A percentile compares a stretch with the other conserved stretches of the same genome.
These are phyloP conservation scores for Hemicentrotus pulcherrimus DNA, from an alignment of 35 echinoderm and acorn worm species.

Conservation along the genomic window DNA sequence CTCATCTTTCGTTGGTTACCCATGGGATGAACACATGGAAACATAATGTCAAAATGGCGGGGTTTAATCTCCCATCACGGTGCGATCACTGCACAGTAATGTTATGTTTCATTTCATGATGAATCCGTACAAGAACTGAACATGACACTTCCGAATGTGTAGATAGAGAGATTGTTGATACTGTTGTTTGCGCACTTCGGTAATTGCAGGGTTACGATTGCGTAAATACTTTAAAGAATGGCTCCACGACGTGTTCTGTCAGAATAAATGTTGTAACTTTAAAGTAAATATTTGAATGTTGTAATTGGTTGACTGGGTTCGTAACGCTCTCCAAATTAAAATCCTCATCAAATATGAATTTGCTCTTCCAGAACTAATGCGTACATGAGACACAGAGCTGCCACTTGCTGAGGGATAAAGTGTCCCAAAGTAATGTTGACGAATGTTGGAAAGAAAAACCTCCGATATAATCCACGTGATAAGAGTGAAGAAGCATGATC, in stretches of 20 bases:
- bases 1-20: constrained; percentile 22
- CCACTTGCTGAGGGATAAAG: not conserved
- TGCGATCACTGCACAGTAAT: not conserved
- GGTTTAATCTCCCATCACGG: constrained; percentile 5
- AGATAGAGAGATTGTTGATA: not conserved
- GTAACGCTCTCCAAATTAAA: not conserved
- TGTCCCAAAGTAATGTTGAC: not conserved
- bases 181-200: not conserved
- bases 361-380: not conserved
- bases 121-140: not conserved
- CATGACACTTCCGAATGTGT: not conserved
- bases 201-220: not conserved
- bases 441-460: not conserved
- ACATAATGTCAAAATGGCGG: constrained; percentile 45
- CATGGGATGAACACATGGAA: constrained; percentile 32
- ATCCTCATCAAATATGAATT: not conserved
- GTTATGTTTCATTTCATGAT: not conserved
- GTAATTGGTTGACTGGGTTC: not conserved
- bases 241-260: not conserved
- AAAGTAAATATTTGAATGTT: not conserved
- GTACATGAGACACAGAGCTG: not conserved
- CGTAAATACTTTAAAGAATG: not conserved
- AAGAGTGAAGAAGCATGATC: not conserved
- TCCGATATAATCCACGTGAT: not conserved
- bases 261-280: not conserved